Evolutionary conservation across 1,140 invertebrate genomes (phyloP).

Genomic region (Papilio machaon): DNA sequence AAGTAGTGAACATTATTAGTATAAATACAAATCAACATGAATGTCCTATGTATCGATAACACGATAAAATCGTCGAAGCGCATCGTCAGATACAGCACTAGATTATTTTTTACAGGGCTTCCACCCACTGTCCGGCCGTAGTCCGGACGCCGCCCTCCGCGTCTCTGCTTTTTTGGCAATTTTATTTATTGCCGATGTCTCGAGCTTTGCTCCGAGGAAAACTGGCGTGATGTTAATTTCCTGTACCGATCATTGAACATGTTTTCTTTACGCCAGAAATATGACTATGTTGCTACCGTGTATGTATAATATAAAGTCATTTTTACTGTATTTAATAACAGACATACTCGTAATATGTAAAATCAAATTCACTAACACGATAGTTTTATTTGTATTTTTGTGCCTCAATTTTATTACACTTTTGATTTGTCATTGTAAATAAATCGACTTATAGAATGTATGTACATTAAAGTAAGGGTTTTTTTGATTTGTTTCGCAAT

Average conservation of each 20-base stretch:
- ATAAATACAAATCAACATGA: neutral
- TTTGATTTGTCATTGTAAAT: too few species aligned
- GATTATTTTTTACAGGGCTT: conserved; percentile 71
- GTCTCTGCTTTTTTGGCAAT: conserved; percentile 72
- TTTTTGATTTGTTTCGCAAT: too few species aligned
- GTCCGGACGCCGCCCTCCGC: conserved; percentile 44
- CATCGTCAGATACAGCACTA: conserved; percentile 37
- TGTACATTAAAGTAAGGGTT: neutral
- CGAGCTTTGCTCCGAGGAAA: conserved; percentile 63
- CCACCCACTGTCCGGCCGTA: conserved; percentile 54
- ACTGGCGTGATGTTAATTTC: conserved; percentile 78
- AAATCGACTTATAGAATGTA: too few species aligned
- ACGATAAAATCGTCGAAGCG: conserved; percentile 10
- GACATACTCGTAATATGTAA: too few species aligned
- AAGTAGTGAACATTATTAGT: neutral
- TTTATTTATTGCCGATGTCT: conserved; percentile 78
- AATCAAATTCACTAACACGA: too few species aligned
- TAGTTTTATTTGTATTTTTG: too few species aligned
- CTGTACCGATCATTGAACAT: conserved; percentile 56
- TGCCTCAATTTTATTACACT: too few species aligned
- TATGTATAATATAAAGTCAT: neutral
- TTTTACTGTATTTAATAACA: too few species aligned
- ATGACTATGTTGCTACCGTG: neutral
- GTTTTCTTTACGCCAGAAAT: conserved; percentile 34
- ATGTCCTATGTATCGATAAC: conserved; percentile 47